A percentile compares a stretch with the other conserved stretches of the same genome.
These are phyloP conservation scores for Coilia nasus DNA, from an alignment of 2,797 vertebrate genomes.

Conservation along the genomic window DNA sequence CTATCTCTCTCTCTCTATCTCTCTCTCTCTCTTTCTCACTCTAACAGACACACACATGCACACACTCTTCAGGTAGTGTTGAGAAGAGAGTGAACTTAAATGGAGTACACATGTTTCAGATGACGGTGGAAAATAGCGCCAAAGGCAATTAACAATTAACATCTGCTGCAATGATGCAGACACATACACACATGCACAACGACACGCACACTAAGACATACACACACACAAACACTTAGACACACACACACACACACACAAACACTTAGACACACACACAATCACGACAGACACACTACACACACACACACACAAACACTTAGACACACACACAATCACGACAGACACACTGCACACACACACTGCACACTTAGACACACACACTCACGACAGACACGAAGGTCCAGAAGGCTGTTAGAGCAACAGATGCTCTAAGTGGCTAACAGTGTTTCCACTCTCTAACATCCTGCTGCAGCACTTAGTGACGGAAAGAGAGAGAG, in stretches of 20 bases:
- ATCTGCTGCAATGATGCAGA: constrained; percentile 50
- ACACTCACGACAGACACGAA: background rate
- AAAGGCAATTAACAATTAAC: constrained; percentile 59
- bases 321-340: background rate
- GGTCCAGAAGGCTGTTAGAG: constrained; percentile 24
- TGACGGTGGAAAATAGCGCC: constrained; percentile 35
- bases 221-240: background rate
- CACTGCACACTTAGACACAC: background rate
- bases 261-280: too few relatives aligned
- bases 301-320: background rate
- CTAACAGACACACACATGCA: background rate
- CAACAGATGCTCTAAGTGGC: constrained; percentile 18
- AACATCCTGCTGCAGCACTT: background rate
- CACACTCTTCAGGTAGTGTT: background rate
- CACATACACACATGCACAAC: background rate
- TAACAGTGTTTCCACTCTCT: constrained; percentile 2
- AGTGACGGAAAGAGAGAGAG: too few relatives aligned
- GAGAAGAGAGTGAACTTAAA: constrained; percentile 15
- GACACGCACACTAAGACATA: too few relatives aligned
- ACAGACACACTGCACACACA: background rate
- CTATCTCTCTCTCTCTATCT: background rate
- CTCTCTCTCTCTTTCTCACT: background rate
- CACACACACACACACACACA: too few relatives aligned
- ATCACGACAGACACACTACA: background rate
- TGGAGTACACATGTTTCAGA: constrained; percentile 32